phyloP scores from a whole-genome alignment of 2,113 vertebrate species.

The Paedocypris sp. region DNA sequence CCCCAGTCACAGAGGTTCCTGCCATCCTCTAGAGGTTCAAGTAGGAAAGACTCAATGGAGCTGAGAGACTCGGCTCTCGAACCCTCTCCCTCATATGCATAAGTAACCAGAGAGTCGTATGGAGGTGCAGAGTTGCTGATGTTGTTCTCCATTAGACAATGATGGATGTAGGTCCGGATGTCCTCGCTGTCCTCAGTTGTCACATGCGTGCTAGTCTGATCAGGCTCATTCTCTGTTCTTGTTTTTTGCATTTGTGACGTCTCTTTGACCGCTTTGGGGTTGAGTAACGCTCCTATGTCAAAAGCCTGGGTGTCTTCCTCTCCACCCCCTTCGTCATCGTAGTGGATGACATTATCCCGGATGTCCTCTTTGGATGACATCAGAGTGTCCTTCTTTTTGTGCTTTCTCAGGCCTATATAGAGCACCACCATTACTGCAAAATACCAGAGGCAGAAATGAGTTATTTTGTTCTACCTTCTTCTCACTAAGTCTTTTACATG shows the following conservation, averaged over 20 bases:
- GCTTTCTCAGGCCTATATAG: conserved; percentile 70
- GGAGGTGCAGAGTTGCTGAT: conserved; percentile 61
- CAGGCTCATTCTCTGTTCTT: conserved; percentile 62
- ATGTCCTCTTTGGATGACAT: conserved; percentile 90
- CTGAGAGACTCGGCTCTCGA: conserved; percentile 79
- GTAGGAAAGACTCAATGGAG: conserved; percentile 72
- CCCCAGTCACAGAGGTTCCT: conserved; percentile 80
- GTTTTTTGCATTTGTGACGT: conserved; percentile 62
- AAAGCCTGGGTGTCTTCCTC: conserved; percentile 89
- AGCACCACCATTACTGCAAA: conserved; percentile 72
- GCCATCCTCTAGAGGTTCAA: conserved; percentile 70
- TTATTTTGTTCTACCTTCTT: neutral
- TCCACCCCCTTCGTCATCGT: conserved; percentile 90
- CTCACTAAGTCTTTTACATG: too few relatives aligned
- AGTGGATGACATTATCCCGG: conserved; percentile 89
- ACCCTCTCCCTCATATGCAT: conserved; percentile 78
- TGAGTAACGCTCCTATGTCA: conserved; percentile 80
- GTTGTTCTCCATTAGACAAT: conserved; percentile 73
- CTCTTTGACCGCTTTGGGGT: conserved; percentile 67
- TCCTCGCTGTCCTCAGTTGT: conserved; percentile 53
- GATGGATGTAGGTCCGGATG: conserved; percentile 75
- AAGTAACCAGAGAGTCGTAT: conserved; percentile 81
- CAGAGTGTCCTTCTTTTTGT: conserved; percentile 74
- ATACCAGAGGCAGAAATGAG: conserved; percentile 26
- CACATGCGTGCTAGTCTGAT: conserved; percentile 33